A percentile compares a stretch with the other conserved stretches of the same genome.
Evolutionary conservation across 1,140 invertebrate genomes (phyloP).

Genomic region (Nautilus pompilius): DNA sequence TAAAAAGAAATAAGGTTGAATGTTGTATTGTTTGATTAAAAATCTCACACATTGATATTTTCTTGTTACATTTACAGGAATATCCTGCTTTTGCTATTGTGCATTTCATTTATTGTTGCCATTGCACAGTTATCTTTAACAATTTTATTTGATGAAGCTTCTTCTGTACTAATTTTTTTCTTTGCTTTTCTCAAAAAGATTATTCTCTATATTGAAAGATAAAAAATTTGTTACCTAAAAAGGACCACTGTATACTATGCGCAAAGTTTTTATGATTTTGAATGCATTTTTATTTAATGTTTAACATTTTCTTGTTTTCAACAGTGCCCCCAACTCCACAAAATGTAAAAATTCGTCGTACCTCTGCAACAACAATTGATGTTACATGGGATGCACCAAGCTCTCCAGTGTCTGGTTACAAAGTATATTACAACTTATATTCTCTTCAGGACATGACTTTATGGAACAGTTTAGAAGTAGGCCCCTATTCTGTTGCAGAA

Average conservation of each 20-base stretch:
- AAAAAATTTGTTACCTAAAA: too few species aligned
- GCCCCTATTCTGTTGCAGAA: constrained; percentile 60
- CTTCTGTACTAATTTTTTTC: too few species aligned
- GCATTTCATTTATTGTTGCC: too few species aligned
- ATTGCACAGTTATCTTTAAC: too few species aligned
- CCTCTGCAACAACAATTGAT: constrained; percentile 77
- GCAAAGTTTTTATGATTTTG: background rate
- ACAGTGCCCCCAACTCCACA: constrained; percentile 75
- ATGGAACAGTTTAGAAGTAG: constrained; percentile 42
- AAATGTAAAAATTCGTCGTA: constrained; percentile 68
- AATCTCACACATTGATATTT: too few species aligned
- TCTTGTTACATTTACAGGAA: too few species aligned
- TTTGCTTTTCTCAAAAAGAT: background rate
- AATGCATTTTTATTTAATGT: background rate
- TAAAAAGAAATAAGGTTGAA: too few species aligned
- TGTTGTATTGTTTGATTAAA: too few species aligned
- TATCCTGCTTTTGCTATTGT: too few species aligned
- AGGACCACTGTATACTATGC: too few species aligned
- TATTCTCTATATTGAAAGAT: background rate
- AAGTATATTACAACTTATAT: constrained; percentile 54
- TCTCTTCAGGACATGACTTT: constrained; percentile 33
- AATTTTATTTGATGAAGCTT: too few species aligned
- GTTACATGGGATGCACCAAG: constrained; percentile 89
- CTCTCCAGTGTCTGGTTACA: constrained; percentile 73
- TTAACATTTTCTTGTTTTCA: background rate